Evolutionary conservation across 2,113 vertebrate genomes (phyloP), one percentile per base, ranked within the genome.

Genomic region (Peucedramus taeniatus): DNA sequence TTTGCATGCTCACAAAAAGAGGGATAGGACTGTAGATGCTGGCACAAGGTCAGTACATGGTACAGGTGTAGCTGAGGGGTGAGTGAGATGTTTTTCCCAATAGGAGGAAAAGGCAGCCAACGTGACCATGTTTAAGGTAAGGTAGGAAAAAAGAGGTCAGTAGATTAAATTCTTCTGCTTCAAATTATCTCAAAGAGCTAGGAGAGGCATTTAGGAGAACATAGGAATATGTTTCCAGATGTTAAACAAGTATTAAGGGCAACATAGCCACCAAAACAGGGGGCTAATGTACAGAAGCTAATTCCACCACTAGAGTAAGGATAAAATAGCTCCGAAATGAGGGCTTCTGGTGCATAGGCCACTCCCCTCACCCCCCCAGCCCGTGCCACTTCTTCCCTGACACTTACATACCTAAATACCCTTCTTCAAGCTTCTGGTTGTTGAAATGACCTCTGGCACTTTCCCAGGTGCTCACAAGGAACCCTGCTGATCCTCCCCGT

Each of bases 121-220:
- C 0, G 1, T 0, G 0, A 47, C 16, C 13, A 1, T 11, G 12
- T 61, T 44, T 63, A 83, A 91, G n/a, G 60, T 30, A 44, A 57
- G 11, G 35, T 27, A 53, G 44, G 42, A 71, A 71, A 79, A 37
- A 56, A 70, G 42, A 71, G 21, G 14, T 18, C 47, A 80, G 61
- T 1, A 61, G 51, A n/a, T 50, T 33, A 83, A 87, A 72, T 45
- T 5, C 8, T 63, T 54, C 39, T 63, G 22, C 42, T 49, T 35
- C 49, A 66, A 45, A 77, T 69, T 35, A n/a, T 78, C 64, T 50
- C 51, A 19, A 15, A 27, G 23, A 81, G 28, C 35, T 79, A 22
- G 45, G 40, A 69, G 45, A 90, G 15, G 22, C 13, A n/a, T 59
- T 80, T 76, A 68, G 39, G 42, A 86, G 39, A 72, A 72, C 2